Evolutionary conservation across 2,888 invertebrate species (phyloP), one percentile per base, ranked within the genome.

Genomic region (Caenorhabditis doughertyi): DNA sequence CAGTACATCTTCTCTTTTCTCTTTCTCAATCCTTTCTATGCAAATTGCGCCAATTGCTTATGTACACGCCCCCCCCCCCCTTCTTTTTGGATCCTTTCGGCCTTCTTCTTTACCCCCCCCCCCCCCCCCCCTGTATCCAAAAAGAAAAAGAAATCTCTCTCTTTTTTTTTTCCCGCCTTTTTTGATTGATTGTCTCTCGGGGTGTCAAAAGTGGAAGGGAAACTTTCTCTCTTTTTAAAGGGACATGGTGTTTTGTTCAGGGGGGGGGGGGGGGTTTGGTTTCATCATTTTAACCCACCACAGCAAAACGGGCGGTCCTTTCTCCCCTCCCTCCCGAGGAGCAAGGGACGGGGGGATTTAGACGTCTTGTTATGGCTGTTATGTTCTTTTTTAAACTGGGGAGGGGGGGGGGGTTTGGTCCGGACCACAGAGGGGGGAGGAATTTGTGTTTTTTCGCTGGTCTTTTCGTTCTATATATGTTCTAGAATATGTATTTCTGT

Each of bases 181-280:
- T 79, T 77, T 77, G 77, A 77, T 77, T 68, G 77, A 77, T 77
- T 77, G 68, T 77, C 77, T 77, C 68, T 77, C 58, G 56, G 65
- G 74, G 74, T 74, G 74, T 74, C 74, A 74, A 74, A 35, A 35
- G 35, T 35, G 35, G 35, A 35, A 9, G 35, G 35, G 35, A 74
- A 74, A 42, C 18, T 49, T 7, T 55, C 21, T 8, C 23, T 25
- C 58, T 42, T 11, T 56, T 29, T 53, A 53, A 27, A 53, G 27
- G 51, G 16, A 53, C 51, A 53, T 25, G 51, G 44, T 47, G 44
- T 47, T 47, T 47, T 47, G 2, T 35, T 35, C 9, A 4, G 44
- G 44, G 42, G 13, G 8, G 42, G 5, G 35, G 35, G 35, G 35
- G n/a, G n/a, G n/a, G n/a, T n/a, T n/a, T n/a, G n/a, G n/a, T n/a